Evolutionary conservation across 2,113 vertebrate genomes (phyloP).

Genomic region (Alaudala cheleensis): DNA sequence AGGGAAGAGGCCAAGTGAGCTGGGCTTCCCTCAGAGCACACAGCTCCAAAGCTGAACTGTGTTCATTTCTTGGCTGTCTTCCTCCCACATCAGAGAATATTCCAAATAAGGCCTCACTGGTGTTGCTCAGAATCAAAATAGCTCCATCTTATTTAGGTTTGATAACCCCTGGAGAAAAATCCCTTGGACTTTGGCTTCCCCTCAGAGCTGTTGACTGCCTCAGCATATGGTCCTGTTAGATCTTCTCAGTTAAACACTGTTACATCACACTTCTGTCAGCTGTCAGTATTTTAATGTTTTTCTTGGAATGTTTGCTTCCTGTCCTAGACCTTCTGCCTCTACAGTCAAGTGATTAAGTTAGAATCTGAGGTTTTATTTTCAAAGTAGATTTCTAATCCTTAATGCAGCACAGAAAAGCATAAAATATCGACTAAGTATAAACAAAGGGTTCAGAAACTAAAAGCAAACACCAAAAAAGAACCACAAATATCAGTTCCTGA

Average conservation of each 20-base stretch:
- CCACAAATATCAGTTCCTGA: not conserved
- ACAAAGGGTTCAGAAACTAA: not conserved
- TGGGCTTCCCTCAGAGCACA: not conserved
- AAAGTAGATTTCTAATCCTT: not conserved
- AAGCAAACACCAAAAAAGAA: not conserved
- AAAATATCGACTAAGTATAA: not conserved
- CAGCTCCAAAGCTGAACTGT: not conserved
- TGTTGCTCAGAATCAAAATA: slow-evolving; percentile 19
- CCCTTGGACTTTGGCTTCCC: slow-evolving; percentile 13
- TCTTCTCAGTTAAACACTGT: not conserved
- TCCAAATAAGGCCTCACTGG: slow-evolving; percentile 11
- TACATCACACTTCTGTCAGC: slow-evolving; percentile 10
- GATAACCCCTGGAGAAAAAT: slow-evolving; percentile 17
- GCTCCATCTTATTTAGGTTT: not conserved
- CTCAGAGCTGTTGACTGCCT: not conserved
- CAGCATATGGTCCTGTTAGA: not conserved
- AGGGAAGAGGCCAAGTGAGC: not conserved
- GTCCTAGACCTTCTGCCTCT: slow-evolving; percentile 8
- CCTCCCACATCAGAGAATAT: not conserved
- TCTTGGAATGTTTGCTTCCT: slow-evolving; percentile 7
- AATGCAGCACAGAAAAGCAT: not conserved
- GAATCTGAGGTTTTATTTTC: not conserved
- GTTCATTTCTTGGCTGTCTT: not conserved
- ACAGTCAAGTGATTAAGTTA: slow-evolving; percentile 1
- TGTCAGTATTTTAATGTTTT: not conserved